Base-by-base conservation (phyloP, 2,888 invertebrate genomes). In the Calameuta pallipes region DNA sequence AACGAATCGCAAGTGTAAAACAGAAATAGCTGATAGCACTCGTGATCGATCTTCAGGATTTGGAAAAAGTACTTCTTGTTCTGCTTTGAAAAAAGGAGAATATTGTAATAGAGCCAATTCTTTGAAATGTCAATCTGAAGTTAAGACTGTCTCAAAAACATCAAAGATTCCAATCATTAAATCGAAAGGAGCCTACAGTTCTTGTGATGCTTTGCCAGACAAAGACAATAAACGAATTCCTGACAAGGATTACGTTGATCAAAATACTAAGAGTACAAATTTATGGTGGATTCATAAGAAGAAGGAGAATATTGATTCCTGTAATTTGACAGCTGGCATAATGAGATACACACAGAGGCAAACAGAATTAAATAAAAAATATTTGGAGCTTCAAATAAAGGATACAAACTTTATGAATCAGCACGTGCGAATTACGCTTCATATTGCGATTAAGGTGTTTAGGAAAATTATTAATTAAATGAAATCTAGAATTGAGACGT, bases 361-460 rank as follows among this genome's bases (percentile, higher is more conserved):
- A 77, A 74, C 81, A 30, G 76, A 83, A 76, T 76, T 81, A 11
- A 80, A 80, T 56, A 79, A 83, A 33, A 83, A 77, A 76, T 84
- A 83, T 33, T 31, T 87, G 69, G 36, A 71, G 34, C 79, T 87
- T 15, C 81, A 82, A 31, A 71, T 71, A 1, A 81, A 81, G 35
- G 81, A 86, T 70, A 23, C 77, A n/a, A 75, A 83, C 31, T 85
- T 84, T 37, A 68, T 85, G n/a, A 83, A 76, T 56, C 82, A 79
- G 36, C 82, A 86, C 74, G 33, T 87, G 11, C 80, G 84, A 41
- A 75, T 86, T 73, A 85, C 80, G 33, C 76, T 87, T 33, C 82
- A 86, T 31, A 81, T 87, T 70, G 75, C 81, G 31, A 74, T 81
- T 11, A 84, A 86, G 84, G 85, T 87, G 74, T 23, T 71, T 71